Base-by-base conservation (phyloP, 2,797 vertebrate genomes). In the Astyanax mexicanus region DNA sequence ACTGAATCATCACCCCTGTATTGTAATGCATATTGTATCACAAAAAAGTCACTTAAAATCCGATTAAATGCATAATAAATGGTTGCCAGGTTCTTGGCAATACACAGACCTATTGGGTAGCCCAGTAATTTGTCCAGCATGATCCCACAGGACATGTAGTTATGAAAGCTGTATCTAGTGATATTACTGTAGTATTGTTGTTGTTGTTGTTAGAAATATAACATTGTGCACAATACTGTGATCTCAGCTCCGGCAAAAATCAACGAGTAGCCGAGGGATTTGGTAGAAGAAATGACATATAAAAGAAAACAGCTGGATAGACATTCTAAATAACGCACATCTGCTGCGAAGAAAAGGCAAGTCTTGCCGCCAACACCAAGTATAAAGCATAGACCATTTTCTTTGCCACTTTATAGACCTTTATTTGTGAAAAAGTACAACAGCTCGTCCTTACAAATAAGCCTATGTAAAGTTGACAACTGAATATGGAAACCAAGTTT, bases 371-470 rank as follows among this genome's bases (percentile, higher is more conserved):
- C 49, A 52, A 52, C 49, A 21, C 49, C 19, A 52, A 15, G 60
- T 12, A 38, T 15, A 71, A 0, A 79, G 44, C 44, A 37, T 21
- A 32, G 2, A 64, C 11, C 23, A 64, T 42, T 23, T 8, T 58
- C 70, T 82, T 79, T 84, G 77, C 80, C 83, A 79, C 72, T 81
- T 82, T 47, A 61, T 76, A 84, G 47, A 86, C 32, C 80, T 29
- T 89, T 88, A 88, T 87, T 88, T 87, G 80, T 84, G 85, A 78
- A 84, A 86, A 86, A 84, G 80, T 85, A 87, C 83, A 87, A 86
- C 79, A 84, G 81, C 69, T 80, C 74, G 69, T 83, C 77, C 69
- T 88, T 87, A 86, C 86, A 85, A 89, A 87, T 85, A 87, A 78
- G 77, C 79, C 42, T 83, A 77, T 81, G 83, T 80, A 87, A 86